Base-by-base conservation (phyloP, 2,888 invertebrate genomes). In the Globia sparganii region DNA sequence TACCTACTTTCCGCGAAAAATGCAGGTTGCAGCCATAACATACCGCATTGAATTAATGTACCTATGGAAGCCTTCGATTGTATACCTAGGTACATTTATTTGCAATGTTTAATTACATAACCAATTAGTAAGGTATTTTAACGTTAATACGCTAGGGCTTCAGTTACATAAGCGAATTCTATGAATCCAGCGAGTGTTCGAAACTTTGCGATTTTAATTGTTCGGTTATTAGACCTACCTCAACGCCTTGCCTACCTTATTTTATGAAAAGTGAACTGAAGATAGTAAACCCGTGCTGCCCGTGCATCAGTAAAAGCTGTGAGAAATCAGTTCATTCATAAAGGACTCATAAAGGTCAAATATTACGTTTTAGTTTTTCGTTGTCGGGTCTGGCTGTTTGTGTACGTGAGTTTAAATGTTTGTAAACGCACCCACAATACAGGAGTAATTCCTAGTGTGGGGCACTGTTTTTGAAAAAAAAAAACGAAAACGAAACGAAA, bases 41-140 rank as follows among this genome's bases (percentile, higher is more conserved):
- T 53, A 28, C 68, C 40, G 79, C 84, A 78, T 78, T 78, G 46
- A 78, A 58, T n/a, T 25, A 66, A 77, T 59, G 25, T 40, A n/a
- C n/a, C n/a, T n/a, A 58, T 34, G 3, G 53, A 62, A 62, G 15
- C 34, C 25, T 18, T 25, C 34, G 11, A 49, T 53, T 72, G n/a
- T 69, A 25, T 21, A 31, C n/a, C 5, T 37, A 49, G 13, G 0
- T 40, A 61, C 5, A 31, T 76, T 40, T 18, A 53, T n/a, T 31
- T 61, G 18, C 6, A 15, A 40, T n/a, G n/a, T 46, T 25, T 31
- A 53, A 40, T n/a, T 53, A 49, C 21, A 18, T 49, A 18, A n/a
- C 15, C 53, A 25, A 31, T 49, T 80, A 21, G 37, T 6, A 18
- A 11, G 3, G n/a, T 21, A 80, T n/a, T 40, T 18, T 13, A 46